Conservation (phyloP, 2,888 invertebrate genomes). For the Clanis bilineata region DNA sequence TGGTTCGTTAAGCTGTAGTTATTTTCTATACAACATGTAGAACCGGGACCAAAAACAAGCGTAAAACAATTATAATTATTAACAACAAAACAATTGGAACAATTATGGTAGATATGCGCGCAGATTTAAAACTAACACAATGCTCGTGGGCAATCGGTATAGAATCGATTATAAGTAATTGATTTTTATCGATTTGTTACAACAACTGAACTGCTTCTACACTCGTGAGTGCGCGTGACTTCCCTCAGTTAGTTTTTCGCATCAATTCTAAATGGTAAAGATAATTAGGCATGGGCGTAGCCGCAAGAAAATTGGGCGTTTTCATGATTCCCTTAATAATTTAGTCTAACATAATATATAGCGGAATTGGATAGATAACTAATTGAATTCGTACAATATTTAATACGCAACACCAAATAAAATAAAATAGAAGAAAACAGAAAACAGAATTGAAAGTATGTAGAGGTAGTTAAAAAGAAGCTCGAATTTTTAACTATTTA, state of each 20-base stretch:
- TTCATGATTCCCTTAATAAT: not conserved
- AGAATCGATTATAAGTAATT: constrained; percentile 2
- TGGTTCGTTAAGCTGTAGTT: too few relatives aligned
- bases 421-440: too few relatives aligned
- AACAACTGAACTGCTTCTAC: constrained; percentile 8
- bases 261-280: not conserved
- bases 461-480: too few relatives aligned
- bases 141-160: not conserved
- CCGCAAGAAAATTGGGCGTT: not conserved
- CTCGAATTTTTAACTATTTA: too few relatives aligned
- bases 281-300: not conserved
- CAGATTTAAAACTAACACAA: constrained; percentile 9
- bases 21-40: not conserved
- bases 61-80: not conserved
- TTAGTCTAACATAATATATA: too few relatives aligned
- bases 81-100: constrained; percentile 13
- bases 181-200: constrained; percentile 7
- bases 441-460: too few relatives aligned
- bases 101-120: not conserved
- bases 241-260: not conserved
- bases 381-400: too few relatives aligned
- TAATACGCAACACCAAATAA: too few relatives aligned
- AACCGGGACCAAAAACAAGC: not conserved
- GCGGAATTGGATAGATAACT: too few relatives aligned
- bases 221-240: not conserved